These are phyloP conservation scores for Dendroctonus valens DNA, from an alignment of 1,140 invertebrate genomes.

Conservation along the genomic window DNA sequence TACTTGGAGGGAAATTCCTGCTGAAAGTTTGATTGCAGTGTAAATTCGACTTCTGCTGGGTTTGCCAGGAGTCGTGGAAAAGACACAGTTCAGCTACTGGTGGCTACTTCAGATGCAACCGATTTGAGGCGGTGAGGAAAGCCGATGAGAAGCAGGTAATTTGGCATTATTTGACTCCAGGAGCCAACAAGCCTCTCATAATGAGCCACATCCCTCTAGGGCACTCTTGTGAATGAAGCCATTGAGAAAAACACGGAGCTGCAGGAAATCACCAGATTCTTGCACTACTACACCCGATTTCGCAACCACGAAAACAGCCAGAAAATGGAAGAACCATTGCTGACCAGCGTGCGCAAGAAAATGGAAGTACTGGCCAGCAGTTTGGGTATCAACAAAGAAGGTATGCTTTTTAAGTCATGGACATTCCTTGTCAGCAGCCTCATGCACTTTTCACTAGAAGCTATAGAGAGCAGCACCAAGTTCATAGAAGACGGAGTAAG, in stretches of 20 bases:
- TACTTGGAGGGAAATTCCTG: neutral
- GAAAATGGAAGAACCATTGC: slow-evolving; percentile 62
- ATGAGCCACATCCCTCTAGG: slow-evolving; percentile 31
- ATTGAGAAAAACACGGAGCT: slow-evolving; percentile 59
- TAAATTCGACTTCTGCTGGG: slow-evolving; percentile 77
- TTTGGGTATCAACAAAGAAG: slow-evolving; percentile 48
- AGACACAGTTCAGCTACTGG: slow-evolving; percentile 70
- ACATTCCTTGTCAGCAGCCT: neutral
- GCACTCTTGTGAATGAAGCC: slow-evolving; percentile 60
- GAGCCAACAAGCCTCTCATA: neutral
- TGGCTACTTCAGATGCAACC: slow-evolving; percentile 72
- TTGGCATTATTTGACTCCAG: neutral
- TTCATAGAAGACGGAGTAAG: slow-evolving; percentile 67
- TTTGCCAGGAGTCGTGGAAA: slow-evolving; percentile 75
- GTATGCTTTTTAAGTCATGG: slow-evolving; percentile 33
- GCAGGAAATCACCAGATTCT: slow-evolving; percentile 66
- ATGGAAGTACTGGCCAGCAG: slow-evolving; percentile 61
- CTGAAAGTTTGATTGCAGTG: slow-evolving; percentile 53
- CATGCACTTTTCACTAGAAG: slow-evolving; percentile 38
- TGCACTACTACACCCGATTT: slow-evolving; percentile 68
- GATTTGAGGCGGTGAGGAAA: slow-evolving; percentile 66
- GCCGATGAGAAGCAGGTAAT: slow-evolving; percentile 60
- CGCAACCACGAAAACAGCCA: slow-evolving; percentile 67
- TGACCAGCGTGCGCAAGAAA: slow-evolving; percentile 62
- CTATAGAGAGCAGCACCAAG: slow-evolving; percentile 51